These are phyloP conservation scores for Parotocinclus haroldoi DNA, from an alignment of 2,797 vertebrate species.

Conservation along the genomic window DNA sequence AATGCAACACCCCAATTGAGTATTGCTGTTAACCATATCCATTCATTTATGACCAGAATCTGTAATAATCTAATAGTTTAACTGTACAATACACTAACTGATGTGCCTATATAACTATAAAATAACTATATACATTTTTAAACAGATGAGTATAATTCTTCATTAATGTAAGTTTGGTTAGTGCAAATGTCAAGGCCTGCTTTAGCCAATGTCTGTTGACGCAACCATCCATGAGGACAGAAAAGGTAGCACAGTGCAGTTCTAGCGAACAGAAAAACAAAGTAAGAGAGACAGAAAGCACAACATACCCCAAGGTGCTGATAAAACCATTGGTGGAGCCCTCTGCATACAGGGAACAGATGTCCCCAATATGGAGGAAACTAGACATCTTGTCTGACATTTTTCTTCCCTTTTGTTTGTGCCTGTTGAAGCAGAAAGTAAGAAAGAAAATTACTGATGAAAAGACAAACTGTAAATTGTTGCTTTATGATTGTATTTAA, in stretches of 20 bases:
- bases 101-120: too few species aligned
- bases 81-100: too few species aligned
- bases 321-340: slow-evolving; percentile 97
- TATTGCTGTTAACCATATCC: too few species aligned
- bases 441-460: neutral
- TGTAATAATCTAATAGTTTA: too few species aligned
- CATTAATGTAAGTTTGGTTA: too few species aligned
- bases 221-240: neutral
- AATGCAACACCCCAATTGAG: too few species aligned
- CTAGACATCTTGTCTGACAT: slow-evolving; percentile 99
- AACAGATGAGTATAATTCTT: too few species aligned
- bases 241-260: slow-evolving; percentile 17
- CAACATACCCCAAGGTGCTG: slow-evolving; percentile 95
- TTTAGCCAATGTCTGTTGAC: too few species aligned
- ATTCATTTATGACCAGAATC: too few species aligned
- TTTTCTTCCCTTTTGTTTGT: slow-evolving; percentile 60
- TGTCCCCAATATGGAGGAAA: slow-evolving; percentile 98
- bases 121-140: too few species aligned
- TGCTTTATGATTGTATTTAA: neutral
- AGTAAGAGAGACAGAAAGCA: slow-evolving; percentile 6
- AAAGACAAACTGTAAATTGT: neutral
- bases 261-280: too few species aligned
- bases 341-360: slow-evolving; percentile 97
- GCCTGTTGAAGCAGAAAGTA: slow-evolving; percentile 61
- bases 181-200: too few species aligned